Conservation (phyloP, 2,888 invertebrate genomes). For the Drosophila fungiperda region DNA sequence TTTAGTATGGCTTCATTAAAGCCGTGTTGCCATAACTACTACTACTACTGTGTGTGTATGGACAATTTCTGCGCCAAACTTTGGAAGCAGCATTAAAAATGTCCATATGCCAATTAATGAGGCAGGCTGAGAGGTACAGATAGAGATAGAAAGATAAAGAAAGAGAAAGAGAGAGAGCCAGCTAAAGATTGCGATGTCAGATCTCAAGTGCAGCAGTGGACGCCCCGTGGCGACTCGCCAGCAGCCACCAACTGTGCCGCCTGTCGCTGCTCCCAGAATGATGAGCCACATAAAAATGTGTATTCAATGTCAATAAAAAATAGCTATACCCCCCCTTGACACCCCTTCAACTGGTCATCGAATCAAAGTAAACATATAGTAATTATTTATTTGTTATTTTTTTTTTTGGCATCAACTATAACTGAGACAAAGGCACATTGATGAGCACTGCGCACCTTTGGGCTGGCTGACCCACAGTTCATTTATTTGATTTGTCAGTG, state of each 20-base stretch:
- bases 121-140: slow-evolving; percentile 20
- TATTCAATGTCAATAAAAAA: slow-evolving; percentile 80
- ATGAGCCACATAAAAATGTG: slow-evolving; percentile 70
- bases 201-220: slow-evolving; percentile 27
- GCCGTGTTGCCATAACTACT: slow-evolving; percentile 40
- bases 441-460: slow-evolving; percentile 57
- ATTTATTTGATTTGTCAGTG: slow-evolving; percentile 42
- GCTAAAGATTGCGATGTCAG: background rate
- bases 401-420: background rate
- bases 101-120: slow-evolving; percentile 75
- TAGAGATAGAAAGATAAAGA: background rate
- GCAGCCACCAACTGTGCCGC: slow-evolving; percentile 55
- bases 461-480: slow-evolving; percentile 46
- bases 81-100: slow-evolving; percentile 70
- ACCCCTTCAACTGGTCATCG: slow-evolving; percentile 26
- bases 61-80: slow-evolving; percentile 46
- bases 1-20: slow-evolving; percentile 72
- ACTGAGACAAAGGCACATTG: slow-evolving; percentile 31
- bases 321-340: slow-evolving; percentile 35
- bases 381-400: background rate
- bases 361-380: slow-evolving; percentile 34
- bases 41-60: slow-evolving; percentile 28
- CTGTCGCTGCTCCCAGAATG: slow-evolving; percentile 60
- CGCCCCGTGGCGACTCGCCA: slow-evolving; percentile 53
- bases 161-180: too few species aligned